Percentiles rank a stretch among this genome's conserved stretches.
Conservation (phyloP, 92 coral and sea anemone species). For the Metridium senile region DNA sequence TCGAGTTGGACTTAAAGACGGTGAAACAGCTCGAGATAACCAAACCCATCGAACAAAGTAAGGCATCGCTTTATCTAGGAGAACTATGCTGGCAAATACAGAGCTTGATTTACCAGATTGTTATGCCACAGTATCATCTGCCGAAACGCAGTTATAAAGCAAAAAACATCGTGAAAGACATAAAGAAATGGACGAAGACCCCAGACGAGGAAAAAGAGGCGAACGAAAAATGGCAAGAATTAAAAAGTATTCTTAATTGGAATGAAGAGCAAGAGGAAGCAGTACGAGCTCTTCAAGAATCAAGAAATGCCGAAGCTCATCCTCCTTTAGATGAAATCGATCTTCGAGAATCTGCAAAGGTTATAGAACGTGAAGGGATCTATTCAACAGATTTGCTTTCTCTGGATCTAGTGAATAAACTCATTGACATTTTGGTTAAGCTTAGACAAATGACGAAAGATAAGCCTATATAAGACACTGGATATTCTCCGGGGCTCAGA, state of each 20-base stretch:
- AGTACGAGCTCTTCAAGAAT: conserved; percentile 28
- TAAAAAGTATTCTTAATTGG: conserved; percentile 41
- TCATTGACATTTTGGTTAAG: conserved; percentile 37
- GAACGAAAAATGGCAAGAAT: conserved; percentile 12
- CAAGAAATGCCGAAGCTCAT: conserved; percentile 31
- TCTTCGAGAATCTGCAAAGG: not conserved
- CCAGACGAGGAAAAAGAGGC: conserved; percentile 26
- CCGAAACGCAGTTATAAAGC: conserved; percentile 33
- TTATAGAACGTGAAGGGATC: conserved; percentile 12
- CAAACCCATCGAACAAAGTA: not conserved
- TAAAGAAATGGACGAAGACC: conserved; percentile 17
- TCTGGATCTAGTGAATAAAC: conserved; percentile 14
- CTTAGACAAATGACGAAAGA: not conserved
- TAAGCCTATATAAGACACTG: no score
- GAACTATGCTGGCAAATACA: conserved; percentile 39
- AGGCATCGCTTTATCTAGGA: conserved; percentile 29
- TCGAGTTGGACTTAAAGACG: not conserved
- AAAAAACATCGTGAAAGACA: conserved; percentile 28
- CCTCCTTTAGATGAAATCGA: conserved; percentile 9
- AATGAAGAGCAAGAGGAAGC: conserved; percentile 39
- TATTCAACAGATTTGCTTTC: conserved; percentile 45
- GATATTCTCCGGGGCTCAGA: no score
- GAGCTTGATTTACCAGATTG: conserved; percentile 23
- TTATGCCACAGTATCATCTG: conserved; percentile 24
- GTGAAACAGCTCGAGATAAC: conserved; percentile 22